Base-by-base conservation (phyloP, 2,113 vertebrate genomes). In the Corvus cornix region DNA sequence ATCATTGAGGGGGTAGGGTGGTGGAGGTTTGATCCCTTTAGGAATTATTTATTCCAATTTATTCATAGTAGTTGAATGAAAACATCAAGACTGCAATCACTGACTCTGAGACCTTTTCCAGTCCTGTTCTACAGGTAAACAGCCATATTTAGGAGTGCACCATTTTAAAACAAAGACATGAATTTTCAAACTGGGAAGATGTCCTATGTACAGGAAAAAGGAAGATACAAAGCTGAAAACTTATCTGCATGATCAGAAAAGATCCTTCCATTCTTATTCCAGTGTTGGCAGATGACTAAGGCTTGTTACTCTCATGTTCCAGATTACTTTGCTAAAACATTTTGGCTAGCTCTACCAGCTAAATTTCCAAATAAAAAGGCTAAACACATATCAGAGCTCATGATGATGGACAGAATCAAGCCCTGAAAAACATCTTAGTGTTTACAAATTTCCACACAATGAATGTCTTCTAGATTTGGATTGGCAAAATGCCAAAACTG, bases 1-100 rank as follows among this genome's bases (percentile, higher is more conserved):
- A 67, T 31, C 11, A 3, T 7, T 39, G 26, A 3, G 2, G 3
- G 21, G 16, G 7, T 16, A 46, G 7, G 20, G 10, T 28, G 6
- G 18, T 7, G 6, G 16, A 56, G 3, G 56, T 75, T 22, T 76
- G 16, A 48, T 76, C 18, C 2, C 14, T 82, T 83, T 59, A 58
- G 22, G 56, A 91, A 44, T 27, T 7, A 58, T 44, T 79, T 7
- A 33, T 33, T 70, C 24, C 3, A 10, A 55, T 88, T 87, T 60
- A 64, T 78, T 63, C n/a, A 39, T 6, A 39, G 21, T 2, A 31
- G 19, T 35, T 78, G 56, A 87, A 62, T 2, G 2, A 77, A 78
- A 53, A 16, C 11, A 26, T 26, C 16, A 81, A 35, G 56, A 10
- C 13, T 52, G 22, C 33, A 49, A 13, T 76, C 35, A 13, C 20